Base-by-base conservation (phyloP, 1,140 invertebrate species). In the Phymorhynchus buccinoides region DNA sequence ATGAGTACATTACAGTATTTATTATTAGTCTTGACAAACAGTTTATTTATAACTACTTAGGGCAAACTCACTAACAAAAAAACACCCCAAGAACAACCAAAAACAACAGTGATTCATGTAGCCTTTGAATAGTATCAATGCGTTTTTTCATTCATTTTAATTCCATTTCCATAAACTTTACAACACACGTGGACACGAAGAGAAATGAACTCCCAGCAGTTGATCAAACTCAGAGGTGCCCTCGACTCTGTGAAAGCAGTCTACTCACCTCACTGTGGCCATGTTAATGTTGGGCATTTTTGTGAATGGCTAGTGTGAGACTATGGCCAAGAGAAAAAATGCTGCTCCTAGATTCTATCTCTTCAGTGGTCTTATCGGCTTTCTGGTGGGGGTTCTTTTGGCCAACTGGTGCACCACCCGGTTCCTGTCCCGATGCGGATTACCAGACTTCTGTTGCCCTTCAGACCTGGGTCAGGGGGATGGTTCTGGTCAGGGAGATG, bases 311-410 rank as follows among this genome's bases (percentile, higher is more conserved):
- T 80, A 87, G 81, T 37, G 42, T 71, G 84, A 75, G 82, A 83
- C 75, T 86, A 87, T 87, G 86, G 86, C 86, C 44, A 87, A 75
- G 79, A 84, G 73, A 73, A 84, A 83, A 80, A 66, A 87, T 87
- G 86, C 84, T 44, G 32, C 32, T 78, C 48, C 37, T 27, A 87
- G 75, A 66, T 66, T 83, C 30, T 85, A 42, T 27, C 16, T 82
- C 35, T 48, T 73, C 48, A 68, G 52, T 35, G 81, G 71, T n/a
- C 37, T 89, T 56, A 16, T 86, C 14, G 88, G 88, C n/a, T 86
- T 89, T 68, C n/a, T 88, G 41, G 44, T 78, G 30, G 88, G 88
- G 62, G 42, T 88, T 27, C 56, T 89, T 27, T 73, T 87, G 62
- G 84, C 85, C 56, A 89, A 87, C 62, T 89, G 86, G 85, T 86